Percentiles rank a stretch among this genome's conserved stretches.
Conservation (phyloP, 2,113 vertebrate genomes). For the Xiphorhynchus elegans region DNA sequence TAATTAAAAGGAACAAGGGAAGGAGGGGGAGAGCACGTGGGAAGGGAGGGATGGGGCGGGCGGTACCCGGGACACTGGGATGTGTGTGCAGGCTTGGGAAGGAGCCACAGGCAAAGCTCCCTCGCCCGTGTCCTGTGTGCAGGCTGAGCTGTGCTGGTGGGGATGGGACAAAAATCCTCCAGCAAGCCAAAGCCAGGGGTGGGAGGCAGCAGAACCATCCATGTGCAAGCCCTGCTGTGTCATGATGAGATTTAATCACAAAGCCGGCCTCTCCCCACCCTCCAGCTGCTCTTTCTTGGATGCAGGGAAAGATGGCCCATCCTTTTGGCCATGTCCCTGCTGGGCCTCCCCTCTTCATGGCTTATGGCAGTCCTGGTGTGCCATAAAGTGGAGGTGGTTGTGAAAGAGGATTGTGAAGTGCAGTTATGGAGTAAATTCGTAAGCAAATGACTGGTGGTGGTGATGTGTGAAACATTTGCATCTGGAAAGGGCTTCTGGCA, state of each 20-base stretch:
- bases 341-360: neutral
- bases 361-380: rapidly evolving
- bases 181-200: neutral
- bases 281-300: neutral
- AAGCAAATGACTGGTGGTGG: rapidly evolving
- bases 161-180: neutral
- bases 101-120: neutral
- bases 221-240: neutral
- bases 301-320: neutral
- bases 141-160: neutral
- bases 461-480: neutral
- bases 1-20: slow-evolving; percentile 61
- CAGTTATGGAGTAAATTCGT: rapidly evolving
- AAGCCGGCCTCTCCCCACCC: neutral
- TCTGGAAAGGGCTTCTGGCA: neutral
- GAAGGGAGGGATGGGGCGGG: neutral
- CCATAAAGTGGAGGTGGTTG: neutral
- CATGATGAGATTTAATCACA: rapidly evolving
- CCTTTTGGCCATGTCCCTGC: rapidly evolving
- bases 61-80: neutral
- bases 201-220: neutral
- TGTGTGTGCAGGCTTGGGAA: neutral
- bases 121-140: rapidly evolving
- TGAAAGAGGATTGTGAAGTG: neutral
- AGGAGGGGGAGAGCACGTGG: neutral